These are phyloP conservation scores for Scaptomyza parva DNA, from an alignment of 2,888 invertebrate species.

Conservation along the genomic window DNA sequence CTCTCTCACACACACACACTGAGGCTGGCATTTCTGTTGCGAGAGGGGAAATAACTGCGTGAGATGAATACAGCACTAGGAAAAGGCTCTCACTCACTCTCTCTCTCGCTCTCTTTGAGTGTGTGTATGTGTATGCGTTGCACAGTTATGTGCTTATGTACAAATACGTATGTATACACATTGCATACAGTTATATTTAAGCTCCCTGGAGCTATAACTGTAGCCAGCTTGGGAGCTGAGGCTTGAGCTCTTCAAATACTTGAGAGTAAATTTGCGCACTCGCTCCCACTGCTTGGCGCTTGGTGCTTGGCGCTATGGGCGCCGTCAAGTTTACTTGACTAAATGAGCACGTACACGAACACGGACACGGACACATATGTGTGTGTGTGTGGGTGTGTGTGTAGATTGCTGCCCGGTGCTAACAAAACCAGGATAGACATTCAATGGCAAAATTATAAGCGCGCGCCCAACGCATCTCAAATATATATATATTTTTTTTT, in stretches of 20 bases:
- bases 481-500: too few relatives aligned
- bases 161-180: conserved; percentile 11
- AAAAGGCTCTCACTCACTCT: too few relatives aligned
- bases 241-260: conserved; percentile 17
- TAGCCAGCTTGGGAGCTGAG: not conserved
- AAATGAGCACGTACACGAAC: conserved; percentile 2
- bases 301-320: conserved; percentile 15
- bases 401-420: conserved; percentile 55
- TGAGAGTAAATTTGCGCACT: conserved; percentile 26
- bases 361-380: not conserved
- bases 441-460: conserved; percentile 39
- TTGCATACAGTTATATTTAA: conserved; percentile 13
- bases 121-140: conserved; percentile 39
- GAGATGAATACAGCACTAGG: conserved; percentile 31
- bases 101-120: conserved; percentile 6
- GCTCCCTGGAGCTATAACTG: conserved; percentile 15
- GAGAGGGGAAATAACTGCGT: conserved; percentile 28
- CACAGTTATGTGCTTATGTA: conserved; percentile 8
- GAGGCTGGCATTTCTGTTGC: conserved; percentile 33
- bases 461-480: conserved; percentile 51
- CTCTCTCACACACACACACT: conserved; percentile 39
- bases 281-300: conserved; percentile 24
- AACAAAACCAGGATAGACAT: conserved; percentile 47
- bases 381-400: conserved; percentile 20
- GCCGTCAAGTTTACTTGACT: not conserved